Conservation (phyloP, 1,140 invertebrate species). For the Ooceraea biroi region DNA sequence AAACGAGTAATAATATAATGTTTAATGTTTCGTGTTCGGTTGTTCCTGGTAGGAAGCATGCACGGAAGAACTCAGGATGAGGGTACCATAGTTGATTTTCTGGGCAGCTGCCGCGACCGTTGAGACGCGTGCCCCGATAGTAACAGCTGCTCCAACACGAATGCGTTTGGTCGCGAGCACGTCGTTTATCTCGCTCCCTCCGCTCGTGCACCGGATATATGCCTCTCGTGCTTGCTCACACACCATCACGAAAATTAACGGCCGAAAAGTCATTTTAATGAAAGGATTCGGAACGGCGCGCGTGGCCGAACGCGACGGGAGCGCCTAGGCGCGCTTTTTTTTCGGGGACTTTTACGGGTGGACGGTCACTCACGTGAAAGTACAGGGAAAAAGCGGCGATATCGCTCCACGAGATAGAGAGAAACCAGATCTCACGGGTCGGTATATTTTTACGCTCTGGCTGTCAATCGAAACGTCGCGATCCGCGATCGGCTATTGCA, state of each 20-base stretch:
- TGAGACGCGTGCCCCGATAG: conserved; percentile 83
- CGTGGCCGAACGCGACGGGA: conserved; percentile 12
- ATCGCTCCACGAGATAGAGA: neutral
- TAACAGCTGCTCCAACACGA: conserved; percentile 79
- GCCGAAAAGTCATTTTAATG: conserved; percentile 70
- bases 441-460: neutral
- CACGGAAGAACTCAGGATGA: conserved; percentile 75
- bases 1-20: no score
- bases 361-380: conserved; percentile 39
- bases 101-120: conserved; percentile 85
- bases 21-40: no score
- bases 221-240: conserved; percentile 25
- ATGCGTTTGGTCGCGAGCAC: conserved; percentile 73
- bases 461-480: neutral
- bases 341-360: neutral
- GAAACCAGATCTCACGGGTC: conserved; percentile 12
- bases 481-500: neutral
- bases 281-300: conserved; percentile 33
- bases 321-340: neutral
- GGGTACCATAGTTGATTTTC: conserved; percentile 78
- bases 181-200: conserved; percentile 64
- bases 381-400: conserved; percentile 29
- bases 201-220: conserved; percentile 26
- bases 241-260: conserved; percentile 61
- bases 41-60: no score